Conservation (phyloP, 2,113 vertebrate genomes). For the Ranitomeya imitator region DNA sequence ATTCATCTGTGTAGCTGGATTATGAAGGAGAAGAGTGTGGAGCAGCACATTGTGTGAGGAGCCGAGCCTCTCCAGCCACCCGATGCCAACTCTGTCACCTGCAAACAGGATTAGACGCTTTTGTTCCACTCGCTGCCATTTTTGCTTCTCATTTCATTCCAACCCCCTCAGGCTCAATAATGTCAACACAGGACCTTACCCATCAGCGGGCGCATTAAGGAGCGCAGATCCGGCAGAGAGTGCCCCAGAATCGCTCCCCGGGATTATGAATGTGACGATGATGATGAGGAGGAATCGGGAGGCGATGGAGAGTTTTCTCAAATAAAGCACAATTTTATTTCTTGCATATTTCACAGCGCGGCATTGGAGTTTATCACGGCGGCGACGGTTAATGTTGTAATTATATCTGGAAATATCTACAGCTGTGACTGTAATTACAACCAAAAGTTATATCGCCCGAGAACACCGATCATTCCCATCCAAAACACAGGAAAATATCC, state of each 20-base stretch:
- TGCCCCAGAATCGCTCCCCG: not conserved
- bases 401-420: constrained; percentile 5
- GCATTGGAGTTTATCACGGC: not conserved
- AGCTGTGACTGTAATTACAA: not conserved
- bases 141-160: constrained; percentile 34
- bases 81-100: constrained; percentile 48
- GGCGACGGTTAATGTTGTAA: not conserved
- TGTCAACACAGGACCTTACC: constrained; percentile 33
- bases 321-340: not conserved
- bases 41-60: constrained; percentile 33
- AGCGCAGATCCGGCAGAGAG: not conserved
- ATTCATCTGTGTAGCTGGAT: constrained; percentile 44
- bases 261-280: not conserved
- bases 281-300: not conserved
- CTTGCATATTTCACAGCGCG: not conserved
- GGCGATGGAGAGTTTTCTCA: not conserved
- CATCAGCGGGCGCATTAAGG: constrained; percentile 1
- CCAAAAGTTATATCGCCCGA: not conserved
- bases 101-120: constrained; percentile 45
- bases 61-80: not conserved
- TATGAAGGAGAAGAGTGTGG: constrained; percentile 22
- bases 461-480: not conserved
- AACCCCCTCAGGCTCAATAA: constrained; percentile 25
- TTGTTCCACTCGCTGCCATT: constrained; percentile 37
- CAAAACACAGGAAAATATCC: not conserved